Evolutionary conservation across 1,140 invertebrate genomes (phyloP), one percentile per base, ranked within the genome.

Genomic region (Formica selysi): DNA sequence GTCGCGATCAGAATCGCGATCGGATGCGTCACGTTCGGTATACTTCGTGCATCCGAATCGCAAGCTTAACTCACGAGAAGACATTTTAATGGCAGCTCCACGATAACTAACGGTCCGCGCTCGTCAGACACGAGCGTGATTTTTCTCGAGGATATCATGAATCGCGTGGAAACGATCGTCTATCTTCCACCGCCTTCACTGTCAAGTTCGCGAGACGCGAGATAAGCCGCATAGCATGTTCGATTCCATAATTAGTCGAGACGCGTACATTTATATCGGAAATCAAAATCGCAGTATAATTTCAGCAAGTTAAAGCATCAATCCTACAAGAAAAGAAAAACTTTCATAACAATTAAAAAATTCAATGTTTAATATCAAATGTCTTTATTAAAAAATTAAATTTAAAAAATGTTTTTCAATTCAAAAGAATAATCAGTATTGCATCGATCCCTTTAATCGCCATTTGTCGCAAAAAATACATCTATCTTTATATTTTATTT

Each of bases 81-180:
- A 89, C 88, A 79, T 87, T 91, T 83, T 92, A 89, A 93, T 92
- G 89, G 84, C 90, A 81, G 68, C 84, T 87, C 62, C 51, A 22
- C 61, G 57, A 48, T 70, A 48, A 32, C 64, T 89, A 89, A 90
- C 88, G 87, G 85, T 89, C 29, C 32, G 38, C 48, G 36, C 5
- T 86, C 32, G 32, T 86, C 73, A 59, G 76, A 86, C 87, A 62
- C 81, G 80, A 87, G 85, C 85, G 86, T 86, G 87, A 61, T 62
- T 76, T 59, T 59, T 48, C 68, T 36, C 29, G n/a, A 32, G 8
- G 38, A 74, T 62, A 74, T 62, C 79, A 57, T 19, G 68, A 83
- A 83, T 83, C 51, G 26, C 79, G 38, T 44, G 54, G 38, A 83
- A 73, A 74, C 51, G 38, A 73, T 61, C 61, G 54, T 73, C 51